These are phyloP conservation scores for Betta splendens DNA, from an alignment of 2,797 vertebrate species.

Conservation along the genomic window DNA sequence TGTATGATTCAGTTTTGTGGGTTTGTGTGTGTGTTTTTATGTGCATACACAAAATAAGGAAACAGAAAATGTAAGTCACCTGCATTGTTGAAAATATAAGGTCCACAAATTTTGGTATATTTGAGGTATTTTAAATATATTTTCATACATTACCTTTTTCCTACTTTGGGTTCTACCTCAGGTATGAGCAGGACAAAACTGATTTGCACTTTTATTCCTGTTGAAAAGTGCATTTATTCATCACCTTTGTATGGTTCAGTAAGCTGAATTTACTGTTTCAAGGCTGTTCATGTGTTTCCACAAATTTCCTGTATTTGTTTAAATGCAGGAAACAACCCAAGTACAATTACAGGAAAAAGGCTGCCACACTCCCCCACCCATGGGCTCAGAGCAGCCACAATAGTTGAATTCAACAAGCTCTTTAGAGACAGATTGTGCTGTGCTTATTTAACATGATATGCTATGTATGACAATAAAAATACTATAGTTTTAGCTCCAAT, in stretches of 20 bases:
- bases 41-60: neutral
- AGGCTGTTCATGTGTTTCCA: slow-evolving; percentile 35
- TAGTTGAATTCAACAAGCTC: slow-evolving; percentile 11
- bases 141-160: too few species aligned
- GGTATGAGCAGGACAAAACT: neutral
- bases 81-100: neutral
- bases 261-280: slow-evolving; percentile 10
- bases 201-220: neutral
- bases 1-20: neutral
- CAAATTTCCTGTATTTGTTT: slow-evolving; percentile 75
- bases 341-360: slow-evolving; percentile 73
- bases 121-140: too few species aligned
- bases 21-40: neutral
- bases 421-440: neutral
- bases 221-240: neutral
- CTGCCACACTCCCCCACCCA: slow-evolving; percentile 29
- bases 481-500: too few species aligned
- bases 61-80: too few species aligned
- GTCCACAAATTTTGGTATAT: neutral
- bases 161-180: too few species aligned
- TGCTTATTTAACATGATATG: too few species aligned
- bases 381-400: slow-evolving; percentile 9
- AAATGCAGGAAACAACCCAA: slow-evolving; percentile 52
- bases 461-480: too few species aligned
- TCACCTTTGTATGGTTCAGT: slow-evolving; percentile 3